Evolutionary conservation across 1,140 invertebrate genomes (phyloP).

Genomic region (Polyergus mexicanus): DNA sequence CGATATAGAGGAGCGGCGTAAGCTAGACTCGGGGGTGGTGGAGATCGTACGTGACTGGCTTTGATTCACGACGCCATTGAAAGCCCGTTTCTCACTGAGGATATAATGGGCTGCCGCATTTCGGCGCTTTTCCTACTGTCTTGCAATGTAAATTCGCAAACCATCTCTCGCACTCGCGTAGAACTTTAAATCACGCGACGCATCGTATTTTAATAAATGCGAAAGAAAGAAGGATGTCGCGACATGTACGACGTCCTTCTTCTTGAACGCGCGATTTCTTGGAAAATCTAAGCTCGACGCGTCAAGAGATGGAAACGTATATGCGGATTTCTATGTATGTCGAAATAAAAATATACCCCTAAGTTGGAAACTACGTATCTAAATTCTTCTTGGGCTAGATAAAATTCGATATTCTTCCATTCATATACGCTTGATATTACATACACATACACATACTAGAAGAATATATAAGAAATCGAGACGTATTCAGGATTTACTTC

Average conservation of each 20-base stretch:
- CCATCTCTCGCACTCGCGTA: no score
- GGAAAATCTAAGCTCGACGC: conserved; percentile 4
- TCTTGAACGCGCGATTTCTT: not conserved
- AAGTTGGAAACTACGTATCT: conserved; percentile 46
- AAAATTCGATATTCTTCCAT: conserved; percentile 35
- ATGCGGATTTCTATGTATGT: conserved; percentile 30
- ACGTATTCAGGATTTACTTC: conserved; percentile 17
- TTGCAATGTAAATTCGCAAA: conserved; percentile 15
- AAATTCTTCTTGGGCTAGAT: conserved; percentile 36
- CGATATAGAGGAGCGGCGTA: conserved; percentile 34
- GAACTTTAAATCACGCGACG: not conserved
- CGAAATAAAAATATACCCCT: conserved; percentile 50
- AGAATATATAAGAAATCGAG: conserved; percentile 39
- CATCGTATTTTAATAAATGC: not conserved
- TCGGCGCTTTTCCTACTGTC: conserved; percentile 50
- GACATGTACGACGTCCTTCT: not conserved
- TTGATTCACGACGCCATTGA: conserved; percentile 71
- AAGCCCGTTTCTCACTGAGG: conserved; percentile 55
- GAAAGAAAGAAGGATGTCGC: not conserved
- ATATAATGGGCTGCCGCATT: conserved; percentile 62
- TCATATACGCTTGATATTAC: conserved; percentile 37
- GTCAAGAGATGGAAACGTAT: conserved; percentile 19
- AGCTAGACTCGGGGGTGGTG: conserved; percentile 35
- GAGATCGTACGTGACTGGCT: conserved; percentile 63
- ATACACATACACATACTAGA: not conserved